Evolutionary conservation across 2,888 invertebrate species (phyloP).

Genomic region (Eupeodes latifasciatus): DNA sequence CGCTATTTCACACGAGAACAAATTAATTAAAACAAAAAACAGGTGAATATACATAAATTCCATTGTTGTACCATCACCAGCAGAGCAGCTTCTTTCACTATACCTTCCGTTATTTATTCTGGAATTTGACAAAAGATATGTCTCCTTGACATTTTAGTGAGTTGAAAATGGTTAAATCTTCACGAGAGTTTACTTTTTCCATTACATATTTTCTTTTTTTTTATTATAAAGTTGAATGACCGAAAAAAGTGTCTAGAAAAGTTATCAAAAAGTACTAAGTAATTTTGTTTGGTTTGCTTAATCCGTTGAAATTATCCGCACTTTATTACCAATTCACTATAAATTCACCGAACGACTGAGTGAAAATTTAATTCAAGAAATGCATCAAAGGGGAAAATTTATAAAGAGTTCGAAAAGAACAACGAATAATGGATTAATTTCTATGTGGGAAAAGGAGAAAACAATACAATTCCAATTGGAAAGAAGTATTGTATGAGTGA

Average conservation of each 20-base stretch:
- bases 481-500: constrained; percentile 6
- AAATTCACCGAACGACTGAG: constrained; percentile 71
- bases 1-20: not conserved
- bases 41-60: constrained; percentile 26
- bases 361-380: constrained; percentile 32
- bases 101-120: not conserved
- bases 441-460: constrained; percentile 28
- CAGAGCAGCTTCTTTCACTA: not conserved
- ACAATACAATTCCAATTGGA: constrained; percentile 25
- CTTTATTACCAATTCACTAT: constrained; percentile 13
- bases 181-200: not conserved
- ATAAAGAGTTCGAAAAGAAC: not conserved
- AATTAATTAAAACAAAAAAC: constrained; percentile 7
- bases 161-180: not conserved
- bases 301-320: constrained; percentile 5
- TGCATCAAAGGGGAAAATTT: constrained; percentile 40
- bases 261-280: constrained; percentile 8
- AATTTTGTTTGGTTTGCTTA: not conserved
- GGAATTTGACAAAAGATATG: not conserved
- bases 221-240: constrained; percentile 26
- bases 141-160: constrained; percentile 3
- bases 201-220: not conserved
- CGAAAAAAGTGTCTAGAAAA: constrained; percentile 22
- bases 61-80: constrained; percentile 17
- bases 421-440: constrained; percentile 22